Evolutionary conservation across 2,113 vertebrate genomes (phyloP), one percentile per base, ranked within the genome.

Genomic region (Neogale vison): DNA sequence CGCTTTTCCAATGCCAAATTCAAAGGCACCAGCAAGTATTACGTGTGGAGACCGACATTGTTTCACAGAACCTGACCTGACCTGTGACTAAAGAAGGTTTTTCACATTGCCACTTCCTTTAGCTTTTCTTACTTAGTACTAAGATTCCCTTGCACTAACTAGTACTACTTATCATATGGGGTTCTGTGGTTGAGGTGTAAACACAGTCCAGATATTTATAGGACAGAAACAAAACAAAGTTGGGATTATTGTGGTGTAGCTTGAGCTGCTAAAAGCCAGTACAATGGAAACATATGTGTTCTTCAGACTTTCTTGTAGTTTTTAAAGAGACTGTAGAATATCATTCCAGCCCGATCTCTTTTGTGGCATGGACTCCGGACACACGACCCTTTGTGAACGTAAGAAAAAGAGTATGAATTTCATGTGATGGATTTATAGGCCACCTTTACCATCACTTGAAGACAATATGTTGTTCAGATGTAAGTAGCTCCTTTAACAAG

Each of bases 71-170:
- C 39, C 20, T 71, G 89, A 80, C 65, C 87, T 94, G 93, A 71
- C 65, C 98, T 97, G 90, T 97, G 96, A 98, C 97, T 98, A 98
- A 98, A 98, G 96, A 94, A 87, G 95, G 45, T 96, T 98, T 97
- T 91, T 87, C 17, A 34, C 24, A 55, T 90, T 74, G 86, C 61
- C 71, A 90, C 55, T 63, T 96, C 86, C 97, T 97, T 97, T 92
- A 87, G 63, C 79, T 97, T 96, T 96, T 92, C 84, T 85, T 98
- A 95, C 94, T 76, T 97, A 96, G 71, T 95, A 94, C 1, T 72
- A 83, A 72, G 80, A 96, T 45, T 81, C 5, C n/a, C 93, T 96
- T 1, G 0, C 88, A 95, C n/a, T 88, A 87, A 96, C 61, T 52
- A 82, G 84, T 91, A 84, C 86, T 90, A 26, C 69, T 91, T 96